phyloP scores from a whole-genome alignment of 1,140 invertebrate species.

The Zelostemma sp. region DNA sequence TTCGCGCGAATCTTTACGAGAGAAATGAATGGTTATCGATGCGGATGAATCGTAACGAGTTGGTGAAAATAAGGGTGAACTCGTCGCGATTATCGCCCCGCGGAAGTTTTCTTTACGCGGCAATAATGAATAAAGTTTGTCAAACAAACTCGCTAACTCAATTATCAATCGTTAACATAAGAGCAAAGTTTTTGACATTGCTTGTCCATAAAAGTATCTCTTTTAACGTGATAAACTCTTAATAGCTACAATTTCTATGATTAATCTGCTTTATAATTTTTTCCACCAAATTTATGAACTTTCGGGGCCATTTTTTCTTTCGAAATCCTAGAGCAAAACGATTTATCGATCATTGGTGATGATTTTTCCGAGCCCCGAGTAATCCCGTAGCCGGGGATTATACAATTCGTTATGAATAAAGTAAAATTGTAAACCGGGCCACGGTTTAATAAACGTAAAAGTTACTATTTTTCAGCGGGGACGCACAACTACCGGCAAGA shows the following conservation, averaged over 20 bases:
- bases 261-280: slow-evolving; percentile 14
- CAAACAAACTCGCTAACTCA: slow-evolving; percentile 21
- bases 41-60: background rate
- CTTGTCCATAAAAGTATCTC: slow-evolving; percentile 41
- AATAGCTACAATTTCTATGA: slow-evolving; percentile 23
- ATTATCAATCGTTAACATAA: slow-evolving; percentile 31
- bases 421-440: slow-evolving; percentile 34
- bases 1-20: no score
- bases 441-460: slow-evolving; percentile 27
- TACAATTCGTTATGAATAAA: no score
- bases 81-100: background rate
- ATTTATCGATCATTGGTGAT: no score
- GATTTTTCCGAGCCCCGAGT: no score
- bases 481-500: slow-evolving; percentile 6
- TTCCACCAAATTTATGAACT: no score
- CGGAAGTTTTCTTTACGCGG: background rate
- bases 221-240: slow-evolving; percentile 28
- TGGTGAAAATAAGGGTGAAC: background rate
- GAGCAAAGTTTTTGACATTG: slow-evolving; percentile 53
- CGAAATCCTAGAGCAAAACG: no score
- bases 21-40: no score
- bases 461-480: slow-evolving; percentile 20
- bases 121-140: slow-evolving; percentile 17
- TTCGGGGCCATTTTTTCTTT: no score
- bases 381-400: no score